These are phyloP conservation scores for Aleiodes sp. DNA, from an alignment of 1,140 invertebrate genomes.

Conservation along the genomic window DNA sequence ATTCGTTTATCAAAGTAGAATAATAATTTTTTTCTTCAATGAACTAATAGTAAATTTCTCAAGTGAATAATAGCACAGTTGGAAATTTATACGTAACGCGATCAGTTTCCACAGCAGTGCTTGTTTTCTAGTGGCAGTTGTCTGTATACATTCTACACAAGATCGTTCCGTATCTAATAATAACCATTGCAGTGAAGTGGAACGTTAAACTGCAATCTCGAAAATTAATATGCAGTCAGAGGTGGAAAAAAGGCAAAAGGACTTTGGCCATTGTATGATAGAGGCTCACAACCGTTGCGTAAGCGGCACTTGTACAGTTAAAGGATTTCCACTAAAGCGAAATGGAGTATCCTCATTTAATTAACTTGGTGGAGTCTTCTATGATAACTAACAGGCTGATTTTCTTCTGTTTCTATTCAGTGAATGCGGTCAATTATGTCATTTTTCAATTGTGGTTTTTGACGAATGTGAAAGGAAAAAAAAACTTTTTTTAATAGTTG, in stretches of 20 bases:
- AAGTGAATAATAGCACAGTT: constrained; percentile 32
- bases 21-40: neutral
- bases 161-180: constrained; percentile 36
- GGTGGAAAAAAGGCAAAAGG: neutral
- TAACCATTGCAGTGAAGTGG: constrained; percentile 33
- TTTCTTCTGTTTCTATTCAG: neutral
- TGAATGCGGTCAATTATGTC: too few relatives aligned
- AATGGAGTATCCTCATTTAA: constrained; percentile 4
- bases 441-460: too few relatives aligned
- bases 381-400: neutral
- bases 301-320: neutral
- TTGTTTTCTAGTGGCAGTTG: neutral
- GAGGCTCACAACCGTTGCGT: neutral
- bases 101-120: constrained; percentile 14
- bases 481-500: neutral
- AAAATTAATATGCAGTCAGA: constrained; percentile 35
- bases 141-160: neutral
- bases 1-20: neutral
- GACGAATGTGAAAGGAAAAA: too few relatives aligned
- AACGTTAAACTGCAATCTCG: constrained; percentile 40
- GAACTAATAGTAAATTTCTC: neutral
- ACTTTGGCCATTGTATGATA: neutral
- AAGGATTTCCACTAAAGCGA: neutral
- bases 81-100: constrained; percentile 32
- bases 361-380: neutral